phyloP scores from a whole-genome alignment of 1,140 invertebrate species.

The Schlechtendalia chinensis region DNA sequence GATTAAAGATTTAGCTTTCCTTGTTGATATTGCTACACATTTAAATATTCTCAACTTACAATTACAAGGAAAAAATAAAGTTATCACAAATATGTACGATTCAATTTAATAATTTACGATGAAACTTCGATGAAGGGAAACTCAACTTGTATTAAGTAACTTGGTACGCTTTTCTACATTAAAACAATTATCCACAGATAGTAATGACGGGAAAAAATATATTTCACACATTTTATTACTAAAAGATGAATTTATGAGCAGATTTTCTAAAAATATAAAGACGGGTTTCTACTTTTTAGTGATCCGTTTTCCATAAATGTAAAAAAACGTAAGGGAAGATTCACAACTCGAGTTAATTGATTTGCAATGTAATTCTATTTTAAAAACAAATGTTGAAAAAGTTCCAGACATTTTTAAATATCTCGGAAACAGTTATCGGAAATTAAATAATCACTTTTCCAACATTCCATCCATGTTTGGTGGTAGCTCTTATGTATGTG shows the following conservation, averaged over 20 bases:
- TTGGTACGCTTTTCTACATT: neutral
- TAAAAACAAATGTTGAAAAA: too few relatives aligned
- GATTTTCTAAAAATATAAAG: neutral
- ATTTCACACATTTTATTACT: conserved; percentile 14
- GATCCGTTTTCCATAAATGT: too few relatives aligned
- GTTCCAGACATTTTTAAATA: neutral
- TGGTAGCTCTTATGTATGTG: too few relatives aligned
- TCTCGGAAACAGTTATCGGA: neutral
- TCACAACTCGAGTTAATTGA: too few relatives aligned
- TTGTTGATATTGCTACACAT: too few relatives aligned
- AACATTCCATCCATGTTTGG: too few relatives aligned
- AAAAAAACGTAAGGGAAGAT: too few relatives aligned
- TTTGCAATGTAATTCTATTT: too few relatives aligned
- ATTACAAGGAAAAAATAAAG: neutral
- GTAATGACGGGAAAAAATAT: neutral
- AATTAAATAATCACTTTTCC: neutral
- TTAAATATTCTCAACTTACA: too few relatives aligned
- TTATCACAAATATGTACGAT: conserved; percentile 1
- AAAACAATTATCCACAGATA: neutral
- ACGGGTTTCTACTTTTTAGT: neutral
- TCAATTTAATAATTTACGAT: neutral
- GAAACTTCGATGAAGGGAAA: neutral
- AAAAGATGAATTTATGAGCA: too few relatives aligned
- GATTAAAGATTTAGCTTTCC: too few relatives aligned
- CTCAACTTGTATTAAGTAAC: neutral